Percentiles rank a stretch among this genome's conserved stretches.
Conservation (phyloP, 2,113 vertebrate genomes). For the Chauna torquata region DNA sequence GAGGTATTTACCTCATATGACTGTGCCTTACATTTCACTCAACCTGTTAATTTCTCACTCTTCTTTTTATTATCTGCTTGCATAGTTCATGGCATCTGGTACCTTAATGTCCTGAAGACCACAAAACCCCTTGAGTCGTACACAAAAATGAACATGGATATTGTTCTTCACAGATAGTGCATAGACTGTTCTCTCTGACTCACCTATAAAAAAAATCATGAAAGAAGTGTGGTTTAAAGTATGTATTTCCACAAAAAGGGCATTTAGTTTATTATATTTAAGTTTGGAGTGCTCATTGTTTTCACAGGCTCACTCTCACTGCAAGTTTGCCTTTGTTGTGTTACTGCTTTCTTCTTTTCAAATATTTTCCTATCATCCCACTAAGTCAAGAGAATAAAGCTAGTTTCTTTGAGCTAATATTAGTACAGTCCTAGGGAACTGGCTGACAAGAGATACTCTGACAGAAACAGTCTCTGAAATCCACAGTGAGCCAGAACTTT, state of each 20-base stretch:
- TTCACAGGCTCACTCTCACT: background rate
- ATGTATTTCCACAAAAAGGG: background rate
- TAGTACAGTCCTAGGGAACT: conserved; percentile 1
- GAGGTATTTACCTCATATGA: background rate
- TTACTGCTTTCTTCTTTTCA: conserved; percentile 20
- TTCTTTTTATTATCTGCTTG: background rate
- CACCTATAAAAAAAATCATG: background rate
- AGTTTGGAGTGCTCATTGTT: conserved; percentile 5
- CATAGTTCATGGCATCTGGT: background rate
- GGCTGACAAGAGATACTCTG: background rate
- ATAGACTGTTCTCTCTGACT: background rate
- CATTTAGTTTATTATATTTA: background rate
- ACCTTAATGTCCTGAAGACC: background rate
- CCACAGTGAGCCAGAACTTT: background rate
- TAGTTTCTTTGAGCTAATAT: conserved; percentile 48
- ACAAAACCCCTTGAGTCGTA: background rate
- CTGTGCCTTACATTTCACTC: background rate
- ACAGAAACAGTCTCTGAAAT: background rate
- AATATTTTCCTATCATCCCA: conserved; percentile 9
- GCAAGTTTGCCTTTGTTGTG: conserved; percentile 8
- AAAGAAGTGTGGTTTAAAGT: background rate
- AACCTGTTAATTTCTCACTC: background rate
- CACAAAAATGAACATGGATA: background rate
- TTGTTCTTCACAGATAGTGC: background rate
- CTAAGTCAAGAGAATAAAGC: conserved; percentile 6